A percentile compares a stretch with the other conserved stretches of the same genome.
These are phyloP conservation scores for Hyalella azteca DNA, from an alignment of 2,888 invertebrate species.

Conservation along the genomic window DNA sequence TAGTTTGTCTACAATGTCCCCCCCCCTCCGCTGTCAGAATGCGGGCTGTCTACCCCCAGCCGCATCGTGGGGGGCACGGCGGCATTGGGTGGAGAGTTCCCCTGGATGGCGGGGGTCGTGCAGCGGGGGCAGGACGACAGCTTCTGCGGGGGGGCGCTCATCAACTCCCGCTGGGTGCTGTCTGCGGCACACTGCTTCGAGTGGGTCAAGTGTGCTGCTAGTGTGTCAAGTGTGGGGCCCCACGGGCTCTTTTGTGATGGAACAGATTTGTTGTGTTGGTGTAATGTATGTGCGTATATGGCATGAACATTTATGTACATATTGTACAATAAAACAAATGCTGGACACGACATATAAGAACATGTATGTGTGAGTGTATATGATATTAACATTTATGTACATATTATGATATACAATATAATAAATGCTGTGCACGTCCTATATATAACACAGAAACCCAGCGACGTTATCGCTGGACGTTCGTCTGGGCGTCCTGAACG, in stretches of 20 bases:
- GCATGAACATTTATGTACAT: no score
- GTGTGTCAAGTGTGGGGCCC: no score
- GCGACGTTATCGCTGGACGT: neutral
- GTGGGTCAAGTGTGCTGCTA: neutral
- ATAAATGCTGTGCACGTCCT: neutral
- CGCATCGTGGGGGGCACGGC: conserved; percentile 3
- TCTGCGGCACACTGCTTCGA: neutral
- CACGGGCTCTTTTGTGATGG: no score
- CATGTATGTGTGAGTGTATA: no score
- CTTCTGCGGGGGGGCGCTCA: neutral
- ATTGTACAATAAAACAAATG: no score
- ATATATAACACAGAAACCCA: neutral
- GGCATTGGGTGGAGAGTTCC: conserved; percentile 6
- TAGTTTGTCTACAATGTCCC: no score
- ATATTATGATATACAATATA: no score
- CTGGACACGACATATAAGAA: no score
- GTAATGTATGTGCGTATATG: no score
- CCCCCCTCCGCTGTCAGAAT: no score
- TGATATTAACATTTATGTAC: no score
- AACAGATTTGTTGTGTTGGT: no score
- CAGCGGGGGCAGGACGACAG: neutral
- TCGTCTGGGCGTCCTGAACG: neutral
- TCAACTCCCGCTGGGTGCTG: neutral
- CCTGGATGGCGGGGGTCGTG: conserved; percentile 18
- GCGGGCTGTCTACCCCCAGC: neutral